Percentiles rank a stretch among this genome's conserved stretches.
Conservation (phyloP, 2,888 invertebrate species). For the Teinopalpus imperialis region DNA sequence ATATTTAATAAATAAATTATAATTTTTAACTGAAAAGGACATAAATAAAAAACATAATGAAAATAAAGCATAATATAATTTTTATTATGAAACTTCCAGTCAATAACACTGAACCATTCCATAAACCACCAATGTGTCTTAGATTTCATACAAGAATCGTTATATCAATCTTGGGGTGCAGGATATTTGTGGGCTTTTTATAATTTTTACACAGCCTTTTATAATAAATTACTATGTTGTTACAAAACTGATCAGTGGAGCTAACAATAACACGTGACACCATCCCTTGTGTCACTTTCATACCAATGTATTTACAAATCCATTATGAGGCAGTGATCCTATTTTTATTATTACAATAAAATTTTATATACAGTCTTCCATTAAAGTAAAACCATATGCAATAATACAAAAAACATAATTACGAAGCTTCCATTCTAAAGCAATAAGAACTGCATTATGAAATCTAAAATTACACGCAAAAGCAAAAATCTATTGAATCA, state of each 20-base stretch:
- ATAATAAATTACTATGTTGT: conserved; percentile 77
- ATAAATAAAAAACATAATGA: conserved; percentile 67
- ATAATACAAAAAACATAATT: conserved; percentile 28
- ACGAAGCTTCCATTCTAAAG: conserved; percentile 11
- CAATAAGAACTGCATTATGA: not conserved
- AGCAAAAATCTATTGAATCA: conserved; percentile 12
- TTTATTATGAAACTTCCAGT: conserved; percentile 80
- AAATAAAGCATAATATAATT: conserved; percentile 82
- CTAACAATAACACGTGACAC: conserved; percentile 68
- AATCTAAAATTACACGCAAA: conserved; percentile 22
- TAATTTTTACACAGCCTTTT: conserved; percentile 78
- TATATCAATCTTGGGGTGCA: conserved; percentile 61
- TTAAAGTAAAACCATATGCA: conserved; percentile 34
- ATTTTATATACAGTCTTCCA: conserved; percentile 28
- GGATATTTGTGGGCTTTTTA: conserved; percentile 65
- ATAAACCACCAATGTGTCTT: conserved; percentile 68
- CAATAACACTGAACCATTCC: conserved; percentile 79
- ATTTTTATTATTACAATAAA: conserved; percentile 27
- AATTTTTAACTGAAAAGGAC: conserved; percentile 31
- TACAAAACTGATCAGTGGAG: conserved; percentile 78
- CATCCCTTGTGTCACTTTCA: conserved; percentile 46
- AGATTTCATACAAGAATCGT: conserved; percentile 71
- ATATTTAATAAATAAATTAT: too few species aligned
- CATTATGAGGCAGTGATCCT: conserved; percentile 64
- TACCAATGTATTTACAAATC: conserved; percentile 76